Percentiles rank a stretch among this genome's conserved stretches.
These are phyloP conservation scores for Callyntrura sp. DNA, from an alignment of 2,888 invertebrate genomes.

Conservation along the genomic window DNA sequence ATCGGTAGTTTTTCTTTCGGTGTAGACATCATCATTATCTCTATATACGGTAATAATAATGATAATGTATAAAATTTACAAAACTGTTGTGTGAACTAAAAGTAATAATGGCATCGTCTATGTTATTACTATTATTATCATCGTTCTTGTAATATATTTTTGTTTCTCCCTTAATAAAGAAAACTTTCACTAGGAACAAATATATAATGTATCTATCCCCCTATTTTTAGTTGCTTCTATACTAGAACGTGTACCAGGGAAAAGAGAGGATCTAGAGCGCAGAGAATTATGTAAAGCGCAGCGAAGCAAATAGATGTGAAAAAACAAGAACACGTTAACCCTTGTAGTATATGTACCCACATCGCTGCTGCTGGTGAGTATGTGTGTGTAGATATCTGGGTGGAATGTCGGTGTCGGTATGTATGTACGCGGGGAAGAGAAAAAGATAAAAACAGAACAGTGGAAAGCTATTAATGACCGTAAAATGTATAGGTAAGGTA, in stretches of 20 bases:
- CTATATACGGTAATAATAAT: conserved; percentile 14
- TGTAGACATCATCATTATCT: conserved; percentile 40
- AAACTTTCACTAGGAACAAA: conserved; percentile 20
- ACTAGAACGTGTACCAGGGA: neutral
- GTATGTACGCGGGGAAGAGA: no score
- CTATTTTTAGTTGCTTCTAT: neutral
- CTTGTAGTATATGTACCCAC: neutral
- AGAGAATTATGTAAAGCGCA: conserved; percentile 55
- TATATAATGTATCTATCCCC: neutral
- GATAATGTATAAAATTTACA: conserved; percentile 15
- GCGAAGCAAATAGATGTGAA: conserved; percentile 48
- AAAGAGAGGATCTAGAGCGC: neutral
- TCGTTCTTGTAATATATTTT: conserved; percentile 20
- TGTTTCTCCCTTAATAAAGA: conserved; percentile 20
- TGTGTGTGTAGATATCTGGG: neutral
- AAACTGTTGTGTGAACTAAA: conserved; percentile 3
- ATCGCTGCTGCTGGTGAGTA: neutral
- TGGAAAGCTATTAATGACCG: conserved; percentile 34
- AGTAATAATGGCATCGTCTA: conserved; percentile 50
- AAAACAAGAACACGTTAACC: conserved; percentile 22
- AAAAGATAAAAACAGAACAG: conserved; percentile 1
- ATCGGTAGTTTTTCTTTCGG: neutral
- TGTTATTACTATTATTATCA: conserved; percentile 35
- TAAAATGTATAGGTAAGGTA: neutral
- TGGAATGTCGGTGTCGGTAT: no score